Base-by-base conservation (phyloP, 2,888 invertebrate genomes). In the Acanthosepion esculentum region DNA sequence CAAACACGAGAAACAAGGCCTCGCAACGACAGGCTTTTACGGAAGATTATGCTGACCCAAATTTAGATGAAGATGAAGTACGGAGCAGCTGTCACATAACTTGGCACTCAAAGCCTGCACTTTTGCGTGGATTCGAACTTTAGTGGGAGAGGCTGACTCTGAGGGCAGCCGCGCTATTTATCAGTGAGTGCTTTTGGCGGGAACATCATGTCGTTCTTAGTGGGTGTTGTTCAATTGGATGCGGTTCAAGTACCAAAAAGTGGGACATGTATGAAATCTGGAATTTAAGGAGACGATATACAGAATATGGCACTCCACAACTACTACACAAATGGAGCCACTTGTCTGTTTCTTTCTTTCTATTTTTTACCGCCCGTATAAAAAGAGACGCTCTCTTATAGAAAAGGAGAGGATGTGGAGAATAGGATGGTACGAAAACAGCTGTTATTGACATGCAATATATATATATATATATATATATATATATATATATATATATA, bases 61-160 rank as follows among this genome's bases (percentile, higher is more conserved):
- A 78, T 78, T 78, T n/a, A 10, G 12, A n/a, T 2, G n/a, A 78
- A 33, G 78, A 78, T 78, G 78, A 78, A 78, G n/a, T 78, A n/a
- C n/a, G 78, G n/a, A 78, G n/a, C 78, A 78, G 78, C 78, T 78
- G 78, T 78, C 78, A 78, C n/a, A 78, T 78, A n/a, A n/a, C n/a
- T 78, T 78, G n/a, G n/a, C 78, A 78, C n/a, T 78, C n/a, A 78
- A 78, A n/a, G 78, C 15, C n/a, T 78, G 78, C 78, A 78, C 78
- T 78, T 78, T 78, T 78, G 78, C 78, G n/a, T 3, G 15, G 78
- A 78, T 78, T 78, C 78, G 78, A 78, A 78, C 78, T 78, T 78
- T 33, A n/a, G 78, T 12, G 78, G 78, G n/a, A n/a, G 18, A 78
- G 5, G n/a, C 78, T 78, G 78, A 78, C 78, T n/a, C 15, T 15